Percentiles rank a stretch among this genome's conserved stretches.
Evolutionary conservation across 2,888 invertebrate genomes (phyloP).

Genomic region (Myathropa florea): DNA sequence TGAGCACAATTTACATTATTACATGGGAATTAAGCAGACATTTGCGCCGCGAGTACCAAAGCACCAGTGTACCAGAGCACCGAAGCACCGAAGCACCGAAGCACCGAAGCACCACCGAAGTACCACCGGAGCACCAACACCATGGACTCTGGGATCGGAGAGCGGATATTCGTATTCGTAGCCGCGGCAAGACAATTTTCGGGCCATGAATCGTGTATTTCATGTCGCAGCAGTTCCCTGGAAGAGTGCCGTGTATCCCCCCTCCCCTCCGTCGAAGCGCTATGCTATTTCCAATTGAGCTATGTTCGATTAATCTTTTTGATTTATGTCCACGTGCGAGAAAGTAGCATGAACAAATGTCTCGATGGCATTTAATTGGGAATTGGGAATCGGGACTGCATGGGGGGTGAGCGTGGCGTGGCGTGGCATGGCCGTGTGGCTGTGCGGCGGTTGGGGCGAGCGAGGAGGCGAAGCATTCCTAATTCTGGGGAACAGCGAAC

Average conservation of each 20-base stretch:
- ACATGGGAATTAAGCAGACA: constrained; percentile 70
- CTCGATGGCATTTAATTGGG: constrained; percentile 74
- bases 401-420: constrained; percentile 39
- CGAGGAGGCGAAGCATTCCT: constrained; percentile 34
- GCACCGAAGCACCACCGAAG: background rate
- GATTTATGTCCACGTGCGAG: constrained; percentile 79
- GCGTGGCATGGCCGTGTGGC: background rate
- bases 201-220: constrained; percentile 70
- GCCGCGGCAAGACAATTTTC: constrained; percentile 61
- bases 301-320: constrained; percentile 81
- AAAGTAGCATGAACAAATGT: constrained; percentile 78
- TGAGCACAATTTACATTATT: constrained; percentile 71
- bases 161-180: background rate
- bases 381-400: constrained; percentile 72
- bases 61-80: background rate
- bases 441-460: background rate
- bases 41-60: constrained; percentile 38
- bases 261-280: constrained; percentile 22
- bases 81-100: background rate
- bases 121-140: background rate
- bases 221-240: constrained; percentile 63
- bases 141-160: background rate
- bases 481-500: constrained; percentile 57
- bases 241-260: constrained; percentile 43
- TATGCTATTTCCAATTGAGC: constrained; percentile 77